phyloP scores from a whole-genome alignment of 2,797 vertebrate species.

The Hydrophis major region DNA sequence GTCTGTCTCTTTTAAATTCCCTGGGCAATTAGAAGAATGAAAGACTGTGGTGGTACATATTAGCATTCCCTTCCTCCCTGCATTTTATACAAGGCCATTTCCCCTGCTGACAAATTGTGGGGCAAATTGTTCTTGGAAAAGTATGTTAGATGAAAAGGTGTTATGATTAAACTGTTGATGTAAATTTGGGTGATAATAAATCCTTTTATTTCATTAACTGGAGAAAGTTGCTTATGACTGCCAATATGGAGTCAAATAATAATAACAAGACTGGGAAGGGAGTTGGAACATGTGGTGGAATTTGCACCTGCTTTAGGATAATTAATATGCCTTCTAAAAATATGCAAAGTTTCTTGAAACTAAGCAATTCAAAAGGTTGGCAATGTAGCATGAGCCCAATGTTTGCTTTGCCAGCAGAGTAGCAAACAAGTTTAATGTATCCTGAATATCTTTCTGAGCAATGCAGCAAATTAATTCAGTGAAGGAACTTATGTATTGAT shows the following conservation, averaged over 20 bases:
- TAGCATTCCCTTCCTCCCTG: conserved; percentile 75
- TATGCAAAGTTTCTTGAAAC: conserved; percentile 38
- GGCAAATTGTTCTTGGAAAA: conserved; percentile 75
- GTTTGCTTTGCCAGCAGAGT: neutral
- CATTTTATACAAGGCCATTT: conserved; percentile 75
- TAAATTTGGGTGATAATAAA: conserved; percentile 76
- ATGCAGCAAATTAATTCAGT: neutral
- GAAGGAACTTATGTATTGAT: neutral
- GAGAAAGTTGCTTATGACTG: conserved; percentile 69
- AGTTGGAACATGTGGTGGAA: conserved; percentile 44
- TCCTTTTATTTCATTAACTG: conserved; percentile 72
- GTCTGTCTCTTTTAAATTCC: conserved; percentile 78
- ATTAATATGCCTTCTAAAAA: conserved; percentile 68
- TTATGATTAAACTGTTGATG: conserved; percentile 71
- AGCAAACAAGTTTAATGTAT: conserved; percentile 3
- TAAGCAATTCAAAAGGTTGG: conserved; percentile 36
- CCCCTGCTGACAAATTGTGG: conserved; percentile 72
- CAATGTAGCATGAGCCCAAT: neutral
- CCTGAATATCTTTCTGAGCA: neutral
- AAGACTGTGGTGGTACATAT: conserved; percentile 68
- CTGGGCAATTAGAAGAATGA: conserved; percentile 79
- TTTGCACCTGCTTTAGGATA: conserved; percentile 70
- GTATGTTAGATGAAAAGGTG: conserved; percentile 73
- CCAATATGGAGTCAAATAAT: conserved; percentile 65
- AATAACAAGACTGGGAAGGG: conserved; percentile 57